Conservation (phyloP, 2,888 invertebrate genomes). For the Aproaerema taeniolella region DNA sequence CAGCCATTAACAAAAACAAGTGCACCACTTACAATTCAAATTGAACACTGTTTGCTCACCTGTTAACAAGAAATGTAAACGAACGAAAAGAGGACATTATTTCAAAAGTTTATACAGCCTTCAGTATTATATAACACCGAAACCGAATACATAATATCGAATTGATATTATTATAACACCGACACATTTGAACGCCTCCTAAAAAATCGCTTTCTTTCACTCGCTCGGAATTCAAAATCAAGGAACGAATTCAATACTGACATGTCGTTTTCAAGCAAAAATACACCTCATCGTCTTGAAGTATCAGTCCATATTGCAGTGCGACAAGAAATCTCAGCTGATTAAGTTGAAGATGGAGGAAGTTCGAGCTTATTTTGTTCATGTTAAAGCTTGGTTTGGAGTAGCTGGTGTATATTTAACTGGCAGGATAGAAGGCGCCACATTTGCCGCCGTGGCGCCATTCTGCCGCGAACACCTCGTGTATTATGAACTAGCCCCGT, state of each 20-base stretch:
- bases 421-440: slow-evolving; percentile 73
- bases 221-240: slow-evolving; percentile 70
- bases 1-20: too few species aligned
- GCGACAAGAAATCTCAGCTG: slow-evolving; percentile 36
- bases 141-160: slow-evolving; percentile 45
- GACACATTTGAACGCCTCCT: slow-evolving; percentile 55
- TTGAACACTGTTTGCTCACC: not conserved
- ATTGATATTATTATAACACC: slow-evolving; percentile 39
- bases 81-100: not conserved
- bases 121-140: too few species aligned
- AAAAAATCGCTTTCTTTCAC: slow-evolving; percentile 70
- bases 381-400: slow-evolving; percentile 20
- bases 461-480: slow-evolving; percentile 73
- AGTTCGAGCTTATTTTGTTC: not conserved
- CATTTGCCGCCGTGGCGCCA: slow-evolving; percentile 69
- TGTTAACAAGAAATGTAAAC: not conserved
- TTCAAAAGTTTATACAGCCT: not conserved
- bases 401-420: slow-evolving; percentile 28
- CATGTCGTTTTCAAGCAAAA: slow-evolving; percentile 17
- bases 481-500: slow-evolving; percentile 74
- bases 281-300: slow-evolving; percentile 19
- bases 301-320: slow-evolving; percentile 26
- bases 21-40: too few species aligned
- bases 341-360: slow-evolving; percentile 18
- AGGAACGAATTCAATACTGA: slow-evolving; percentile 51